A percentile compares a stretch with the other conserved stretches of the same genome.
Evolutionary conservation across 2,888 invertebrate genomes (phyloP).

Genomic region (Choreutis nemorana): DNA sequence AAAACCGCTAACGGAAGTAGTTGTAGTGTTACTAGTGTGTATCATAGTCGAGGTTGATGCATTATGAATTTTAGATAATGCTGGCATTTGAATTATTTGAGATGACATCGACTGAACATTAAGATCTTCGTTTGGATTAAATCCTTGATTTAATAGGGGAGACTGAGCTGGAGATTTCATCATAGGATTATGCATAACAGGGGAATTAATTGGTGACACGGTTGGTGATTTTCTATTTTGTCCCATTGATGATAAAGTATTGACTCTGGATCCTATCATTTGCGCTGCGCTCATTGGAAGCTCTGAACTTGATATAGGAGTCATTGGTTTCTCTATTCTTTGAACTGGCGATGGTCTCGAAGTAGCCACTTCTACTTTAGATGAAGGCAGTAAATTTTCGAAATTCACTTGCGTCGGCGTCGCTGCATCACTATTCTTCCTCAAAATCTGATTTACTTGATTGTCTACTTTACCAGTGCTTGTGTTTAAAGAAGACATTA

Average conservation of each 20-base stretch:
- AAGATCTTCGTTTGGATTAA: conserved; percentile 30
- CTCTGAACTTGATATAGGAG: conserved; percentile 28
- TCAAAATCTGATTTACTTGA: conserved; percentile 48
- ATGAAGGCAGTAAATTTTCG: conserved; percentile 56
- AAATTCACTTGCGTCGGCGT: conserved; percentile 59
- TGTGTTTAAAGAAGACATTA: conserved; percentile 70
- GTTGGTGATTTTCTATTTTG: conserved; percentile 55
- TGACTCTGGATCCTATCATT: conserved; percentile 44
- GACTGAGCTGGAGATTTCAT: conserved; percentile 55
- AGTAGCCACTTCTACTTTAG: conserved; percentile 51
- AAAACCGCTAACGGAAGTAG: conserved; percentile 39
- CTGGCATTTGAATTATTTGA: conserved; percentile 62
- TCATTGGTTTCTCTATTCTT: conserved; percentile 37
- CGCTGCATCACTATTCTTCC: conserved; percentile 46
- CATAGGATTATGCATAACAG: conserved; percentile 36
- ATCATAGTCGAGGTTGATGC: conserved; percentile 35
- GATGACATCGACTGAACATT: conserved; percentile 31
- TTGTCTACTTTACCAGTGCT: conserved; percentile 56
- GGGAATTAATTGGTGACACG: conserved; percentile 51
- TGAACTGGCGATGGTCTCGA: conserved; percentile 46
- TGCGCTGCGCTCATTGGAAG: conserved; percentile 46
- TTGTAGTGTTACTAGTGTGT: conserved; percentile 43
- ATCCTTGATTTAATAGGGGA: conserved; percentile 39
- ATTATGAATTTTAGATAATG: conserved; percentile 52
- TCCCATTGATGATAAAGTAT: conserved; percentile 40